These are phyloP conservation scores for Ciconia nigra DNA, from an alignment of 2,797 vertebrate genomes.

Conservation along the genomic window DNA sequence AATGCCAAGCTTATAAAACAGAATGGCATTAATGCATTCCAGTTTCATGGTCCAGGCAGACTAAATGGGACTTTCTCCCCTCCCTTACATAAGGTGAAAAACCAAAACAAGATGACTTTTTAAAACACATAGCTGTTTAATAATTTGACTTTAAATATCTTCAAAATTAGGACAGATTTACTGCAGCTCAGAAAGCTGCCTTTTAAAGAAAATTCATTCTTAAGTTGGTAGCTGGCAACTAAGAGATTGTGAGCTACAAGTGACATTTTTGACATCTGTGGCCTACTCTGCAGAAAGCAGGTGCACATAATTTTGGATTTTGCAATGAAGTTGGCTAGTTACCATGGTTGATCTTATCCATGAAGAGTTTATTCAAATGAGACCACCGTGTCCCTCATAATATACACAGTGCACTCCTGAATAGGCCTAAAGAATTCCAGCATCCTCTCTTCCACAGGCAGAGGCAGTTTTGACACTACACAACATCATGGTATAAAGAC, in stretches of 20 bases:
- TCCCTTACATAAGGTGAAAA: neutral
- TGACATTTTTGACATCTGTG: neutral
- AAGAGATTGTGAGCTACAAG: neutral
- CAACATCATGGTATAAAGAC: neutral
- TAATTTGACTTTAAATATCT: neutral
- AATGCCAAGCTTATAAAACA: neutral
- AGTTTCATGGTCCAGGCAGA: neutral
- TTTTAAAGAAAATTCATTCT: conserved; percentile 15
- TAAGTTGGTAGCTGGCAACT: neutral
- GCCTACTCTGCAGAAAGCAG: neutral
- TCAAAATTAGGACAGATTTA: neutral
- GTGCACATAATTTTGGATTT: conserved; percentile 20
- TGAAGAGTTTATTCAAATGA: conserved; percentile 31
- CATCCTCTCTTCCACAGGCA: neutral
- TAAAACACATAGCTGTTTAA: neutral
- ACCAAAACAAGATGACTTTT: neutral
- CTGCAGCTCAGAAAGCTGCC: neutral
- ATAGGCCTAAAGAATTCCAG: neutral
- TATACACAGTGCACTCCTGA: neutral
- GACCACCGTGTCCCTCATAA: neutral
- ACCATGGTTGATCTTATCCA: neutral
- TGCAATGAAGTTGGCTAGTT: conserved; percentile 3
- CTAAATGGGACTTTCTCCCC: neutral
- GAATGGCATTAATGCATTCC: neutral
- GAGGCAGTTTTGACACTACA: neutral